phyloP scores from a whole-genome alignment of 2,888 invertebrate species.

The Neoaliturus tenellus region DNA sequence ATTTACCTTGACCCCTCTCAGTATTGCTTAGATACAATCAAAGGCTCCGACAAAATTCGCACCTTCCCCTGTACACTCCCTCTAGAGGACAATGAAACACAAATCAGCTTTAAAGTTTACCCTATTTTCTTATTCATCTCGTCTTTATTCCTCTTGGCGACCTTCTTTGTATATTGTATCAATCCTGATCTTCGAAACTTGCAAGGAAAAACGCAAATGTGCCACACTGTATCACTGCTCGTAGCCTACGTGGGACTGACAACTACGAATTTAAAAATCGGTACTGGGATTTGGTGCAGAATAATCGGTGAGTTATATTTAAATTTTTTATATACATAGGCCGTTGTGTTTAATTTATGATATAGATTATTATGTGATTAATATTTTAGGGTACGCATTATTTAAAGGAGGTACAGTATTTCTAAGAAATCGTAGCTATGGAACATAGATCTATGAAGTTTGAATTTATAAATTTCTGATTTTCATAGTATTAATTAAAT shows the following conservation, averaged over 20 bases:
- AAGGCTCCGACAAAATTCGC: not conserved
- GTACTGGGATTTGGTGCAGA: not conserved
- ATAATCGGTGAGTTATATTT: not conserved
- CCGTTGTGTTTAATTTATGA: too few species aligned
- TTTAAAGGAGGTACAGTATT: too few species aligned
- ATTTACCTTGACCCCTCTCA: not conserved
- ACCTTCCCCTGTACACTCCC: not conserved
- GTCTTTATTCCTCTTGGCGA: not conserved
- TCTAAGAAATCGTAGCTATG: too few species aligned
- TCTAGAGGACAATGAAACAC: not conserved
- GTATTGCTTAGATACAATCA: not conserved
- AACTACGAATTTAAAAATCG: not conserved
- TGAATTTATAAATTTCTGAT: too few species aligned
- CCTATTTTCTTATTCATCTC: slow-evolving; percentile 4
- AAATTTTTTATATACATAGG: too few species aligned
- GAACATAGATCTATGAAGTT: too few species aligned
- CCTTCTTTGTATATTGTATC: slow-evolving; percentile 5
- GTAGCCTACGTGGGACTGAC: not conserved
- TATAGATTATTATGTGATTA: too few species aligned
- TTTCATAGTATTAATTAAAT: too few species aligned
- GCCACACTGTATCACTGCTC: not conserved
- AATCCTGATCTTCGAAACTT: not conserved
- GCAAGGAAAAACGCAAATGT: slow-evolving; percentile 23
- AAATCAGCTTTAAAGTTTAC: not conserved
- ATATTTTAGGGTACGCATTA: too few species aligned